Conservation (phyloP, 2,797 vertebrate genomes). For the Merluccius polli region DNA sequence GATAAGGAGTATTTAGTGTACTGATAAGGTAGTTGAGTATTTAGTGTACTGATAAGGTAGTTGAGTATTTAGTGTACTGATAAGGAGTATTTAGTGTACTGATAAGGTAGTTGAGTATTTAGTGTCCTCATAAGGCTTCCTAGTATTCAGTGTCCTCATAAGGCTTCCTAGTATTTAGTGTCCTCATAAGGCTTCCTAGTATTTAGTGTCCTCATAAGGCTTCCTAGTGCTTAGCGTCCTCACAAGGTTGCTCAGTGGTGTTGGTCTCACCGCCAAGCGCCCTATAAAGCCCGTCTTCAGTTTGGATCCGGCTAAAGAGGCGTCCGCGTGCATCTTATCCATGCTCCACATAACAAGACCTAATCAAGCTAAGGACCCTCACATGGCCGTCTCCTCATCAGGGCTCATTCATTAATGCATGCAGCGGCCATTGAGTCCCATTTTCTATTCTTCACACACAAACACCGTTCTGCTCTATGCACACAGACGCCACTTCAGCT, state of each 20-base stretch:
- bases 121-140: background rate
- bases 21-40: background rate
- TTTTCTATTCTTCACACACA: background rate
- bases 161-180: background rate
- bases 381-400: slow-evolving; percentile 27
- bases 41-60: background rate
- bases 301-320: slow-evolving; percentile 46
- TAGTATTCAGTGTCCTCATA: background rate
- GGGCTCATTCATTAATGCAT: slow-evolving; percentile 22
- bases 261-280: too few species aligned
- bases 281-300: slow-evolving; percentile 38
- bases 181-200: background rate
- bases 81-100: background rate
- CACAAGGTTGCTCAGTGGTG: background rate
- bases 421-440: slow-evolving; percentile 19
- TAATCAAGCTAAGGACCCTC: slow-evolving; percentile 26
- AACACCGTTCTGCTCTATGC: background rate
- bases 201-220: background rate
- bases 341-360: slow-evolving; percentile 25
- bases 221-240: background rate
- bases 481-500: background rate
- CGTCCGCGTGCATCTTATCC: slow-evolving; percentile 26
- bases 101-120: background rate
- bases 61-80: background rate
- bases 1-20: too few species aligned